Evolutionary conservation across 2,113 vertebrate genomes (phyloP).

Genomic region (Nothoprocta pentlandii): DNA sequence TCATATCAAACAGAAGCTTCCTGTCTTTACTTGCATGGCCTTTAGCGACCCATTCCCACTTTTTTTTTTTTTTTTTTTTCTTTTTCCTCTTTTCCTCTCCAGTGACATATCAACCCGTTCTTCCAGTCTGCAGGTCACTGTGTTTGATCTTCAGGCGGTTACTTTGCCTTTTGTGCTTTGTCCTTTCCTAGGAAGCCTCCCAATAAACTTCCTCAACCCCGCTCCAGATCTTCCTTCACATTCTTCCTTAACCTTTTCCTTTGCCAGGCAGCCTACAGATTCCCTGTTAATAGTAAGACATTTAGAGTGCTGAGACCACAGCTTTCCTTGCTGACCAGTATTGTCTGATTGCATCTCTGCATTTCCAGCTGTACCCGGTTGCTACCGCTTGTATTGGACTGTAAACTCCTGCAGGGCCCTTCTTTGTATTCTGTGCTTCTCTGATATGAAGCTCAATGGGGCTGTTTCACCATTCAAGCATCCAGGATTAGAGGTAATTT

Average conservation of each 20-base stretch:
- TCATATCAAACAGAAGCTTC: conserved; percentile 11
- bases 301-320: not conserved
- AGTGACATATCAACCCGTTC: not conserved
- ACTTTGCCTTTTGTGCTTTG: conserved; percentile 18
- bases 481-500: not conserved
- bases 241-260: conserved; percentile 44
- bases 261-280: not conserved
- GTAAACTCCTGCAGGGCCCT: not conserved
- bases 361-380: not conserved
- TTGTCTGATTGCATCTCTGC: conserved; percentile 1
- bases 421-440: not conserved
- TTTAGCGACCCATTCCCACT: not conserved
- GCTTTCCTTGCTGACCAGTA: not conserved
- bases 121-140: not conserved
- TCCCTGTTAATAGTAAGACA: conserved; percentile 14
- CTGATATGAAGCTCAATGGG: not conserved
- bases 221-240: not conserved
- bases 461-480: not conserved
- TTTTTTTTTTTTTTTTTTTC: not conserved
- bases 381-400: not conserved
- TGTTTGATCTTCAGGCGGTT: conserved; percentile 29
- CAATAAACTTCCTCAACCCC: conserved; percentile 48
- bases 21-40: conserved; percentile 11
- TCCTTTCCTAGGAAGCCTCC: conserved; percentile 38
- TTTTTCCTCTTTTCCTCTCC: not conserved